These are phyloP conservation scores for Siderastrea radians DNA, from an alignment of 92 coral and sea anemone genomes.

Conservation along the genomic window DNA sequence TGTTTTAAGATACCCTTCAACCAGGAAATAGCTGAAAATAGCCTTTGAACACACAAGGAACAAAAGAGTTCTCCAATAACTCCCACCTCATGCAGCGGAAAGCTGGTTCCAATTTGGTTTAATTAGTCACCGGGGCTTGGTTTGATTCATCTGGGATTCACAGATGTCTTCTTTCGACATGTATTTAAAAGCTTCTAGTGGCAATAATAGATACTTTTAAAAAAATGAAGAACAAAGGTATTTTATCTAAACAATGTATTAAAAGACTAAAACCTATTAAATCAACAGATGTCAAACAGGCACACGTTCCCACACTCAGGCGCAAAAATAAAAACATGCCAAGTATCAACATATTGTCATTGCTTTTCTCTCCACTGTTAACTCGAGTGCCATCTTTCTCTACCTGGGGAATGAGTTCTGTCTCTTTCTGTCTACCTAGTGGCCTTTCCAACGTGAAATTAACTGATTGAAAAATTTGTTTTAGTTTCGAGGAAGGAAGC, in stretches of 20 bases:
- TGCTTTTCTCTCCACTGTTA: slow-evolving; percentile 36
- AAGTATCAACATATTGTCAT: slow-evolving; percentile 58
- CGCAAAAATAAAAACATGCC: slow-evolving; percentile 74
- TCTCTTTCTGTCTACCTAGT: neutral
- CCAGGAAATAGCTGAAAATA: slow-evolving; percentile 69
- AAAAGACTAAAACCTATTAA: slow-evolving; percentile 86
- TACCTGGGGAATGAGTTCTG: neutral
- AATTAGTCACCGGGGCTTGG: slow-evolving; percentile 68
- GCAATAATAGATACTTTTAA: slow-evolving; percentile 84
- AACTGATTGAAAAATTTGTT: neutral
- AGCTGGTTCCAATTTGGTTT: slow-evolving; percentile 73
- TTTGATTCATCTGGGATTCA: slow-evolving; percentile 49
- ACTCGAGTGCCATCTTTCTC: slow-evolving; percentile 31
- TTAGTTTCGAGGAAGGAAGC: neutral
- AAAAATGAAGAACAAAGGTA: slow-evolving; percentile 79
- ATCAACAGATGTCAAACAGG: slow-evolving; percentile 81
- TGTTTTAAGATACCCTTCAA: slow-evolving; percentile 38
- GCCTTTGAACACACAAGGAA: slow-evolving; percentile 56
- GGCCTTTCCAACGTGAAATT: neutral
- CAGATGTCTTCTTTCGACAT: slow-evolving; percentile 83
- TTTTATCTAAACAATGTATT: slow-evolving; percentile 92
- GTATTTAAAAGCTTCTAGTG: slow-evolving; percentile 85
- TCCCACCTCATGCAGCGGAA: slow-evolving; percentile 45
- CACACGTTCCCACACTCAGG: slow-evolving; percentile 78
- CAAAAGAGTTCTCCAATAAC: slow-evolving; percentile 45